These are phyloP conservation scores for Drosophila tropicalis DNA, from an alignment of 1,140 invertebrate genomes.

Conservation along the genomic window DNA sequence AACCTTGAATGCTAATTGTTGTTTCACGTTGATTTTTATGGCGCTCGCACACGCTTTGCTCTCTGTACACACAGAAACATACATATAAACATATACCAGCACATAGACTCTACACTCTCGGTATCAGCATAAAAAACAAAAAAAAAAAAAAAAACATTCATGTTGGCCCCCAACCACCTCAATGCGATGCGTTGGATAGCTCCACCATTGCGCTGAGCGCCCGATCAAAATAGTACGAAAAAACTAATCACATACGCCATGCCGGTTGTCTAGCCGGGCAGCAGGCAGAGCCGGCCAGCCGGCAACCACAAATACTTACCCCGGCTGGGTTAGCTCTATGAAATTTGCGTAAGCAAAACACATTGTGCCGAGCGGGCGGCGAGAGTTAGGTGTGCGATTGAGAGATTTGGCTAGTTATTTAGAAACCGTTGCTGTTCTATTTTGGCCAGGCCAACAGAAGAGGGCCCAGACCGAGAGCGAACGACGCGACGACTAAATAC, in stretches of 20 bases:
- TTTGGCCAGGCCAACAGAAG: constrained; percentile 80
- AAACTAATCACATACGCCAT: constrained; percentile 75
- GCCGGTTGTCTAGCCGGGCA: constrained; percentile 67
- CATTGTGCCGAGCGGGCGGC: constrained; percentile 42
- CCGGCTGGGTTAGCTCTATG: not conserved
- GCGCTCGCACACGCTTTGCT: constrained; percentile 51
- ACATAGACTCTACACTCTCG: constrained; percentile 20
- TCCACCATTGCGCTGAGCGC: constrained; percentile 52
- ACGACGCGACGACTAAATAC: constrained; percentile 29
- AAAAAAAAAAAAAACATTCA: constrained; percentile 58
- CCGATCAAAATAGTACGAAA: constrained; percentile 81
- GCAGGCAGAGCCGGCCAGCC: constrained; percentile 3
- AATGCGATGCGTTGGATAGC: constrained; percentile 15
- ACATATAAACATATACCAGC: not conserved
- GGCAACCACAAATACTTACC: constrained; percentile 17
- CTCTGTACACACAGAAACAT: constrained; percentile 21
- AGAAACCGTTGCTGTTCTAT: constrained; percentile 81
- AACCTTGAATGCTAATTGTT: constrained; percentile 80
- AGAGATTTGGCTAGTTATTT: constrained; percentile 54
- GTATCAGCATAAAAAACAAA: constrained; percentile 72
- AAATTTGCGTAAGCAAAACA: constrained; percentile 73
- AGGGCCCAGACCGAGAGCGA: constrained; percentile 39
- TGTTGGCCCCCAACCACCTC: constrained; percentile 39
- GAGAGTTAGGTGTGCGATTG: constrained; percentile 10
- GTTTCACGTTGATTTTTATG: constrained; percentile 77